Base-by-base conservation (phyloP, 1,140 invertebrate genomes). In the Euwallacea fornicatus region DNA sequence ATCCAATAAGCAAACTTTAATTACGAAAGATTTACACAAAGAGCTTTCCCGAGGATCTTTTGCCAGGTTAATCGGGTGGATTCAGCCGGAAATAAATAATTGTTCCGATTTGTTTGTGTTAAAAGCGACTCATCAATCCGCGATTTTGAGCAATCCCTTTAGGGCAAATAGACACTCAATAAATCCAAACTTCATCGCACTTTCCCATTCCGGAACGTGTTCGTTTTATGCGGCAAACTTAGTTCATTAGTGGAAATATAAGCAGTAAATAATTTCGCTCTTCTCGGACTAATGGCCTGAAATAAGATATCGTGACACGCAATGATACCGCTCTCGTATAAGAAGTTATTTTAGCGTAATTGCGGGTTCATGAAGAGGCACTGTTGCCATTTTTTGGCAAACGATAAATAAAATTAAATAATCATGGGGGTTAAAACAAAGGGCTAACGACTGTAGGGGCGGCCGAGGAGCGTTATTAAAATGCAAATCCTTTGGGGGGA, bases 221-320 rank as follows among this genome's bases (percentile, higher is more conserved):
- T 16, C 11, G 59, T 61, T 61, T 61, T 61, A 61, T 43, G 42
- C 54, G 42, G 33, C 59, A 66, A 79, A 80, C 76, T 80, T 80
- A 76, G 77, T 80, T 80, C 79, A 79, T 80, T 80, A 80, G 79
- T 77, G 77, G 76, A 80, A 80, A 80, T 76, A 75, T 77, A 80
- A 78, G 73, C 76, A 78, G 79, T 80, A 79, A 78, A 79, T 80
- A 77, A 80, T 80, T 65, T 54, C 65, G 65, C 63, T 73, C 21
- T 33, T 33, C 61, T 61, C 63, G 56, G 67, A 73, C 72, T 74
- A 74, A 74, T 74, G 72, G 68, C 50, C 50, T 74, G 79, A 81
- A 81, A 81, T 80, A 81, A 81, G 79, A 81, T 81, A 81, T 81
- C 78, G 77, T 77, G 76, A 75, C 79, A 81, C 78, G 79, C 79